Evolutionary conservation across 2,888 invertebrate species (phyloP), one percentile per base, ranked within the genome.

Genomic region (Drosophila monieri): DNA sequence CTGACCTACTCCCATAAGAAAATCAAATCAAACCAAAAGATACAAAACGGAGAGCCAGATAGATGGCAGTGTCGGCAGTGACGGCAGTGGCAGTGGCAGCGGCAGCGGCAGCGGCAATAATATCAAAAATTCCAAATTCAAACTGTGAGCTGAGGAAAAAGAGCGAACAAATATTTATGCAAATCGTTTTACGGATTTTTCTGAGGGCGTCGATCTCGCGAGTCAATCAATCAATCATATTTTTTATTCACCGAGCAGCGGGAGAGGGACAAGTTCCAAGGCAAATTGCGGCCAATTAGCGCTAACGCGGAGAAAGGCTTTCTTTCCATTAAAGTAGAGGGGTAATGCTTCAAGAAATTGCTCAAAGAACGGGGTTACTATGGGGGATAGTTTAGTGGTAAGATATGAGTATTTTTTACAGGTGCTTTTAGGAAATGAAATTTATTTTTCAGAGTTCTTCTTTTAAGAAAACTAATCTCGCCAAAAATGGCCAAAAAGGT

Each of bases 1-100:
- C 85, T 85, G 85, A 85, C 85, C 85, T 85, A 85, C 85, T 85
- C 85, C 85, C 85, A 85, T 85, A 87, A 84, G 78, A 86, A 80
- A 80, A 77, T 70, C 70, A 88, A 86, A 86, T 73, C 70, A 54
- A 58, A 73, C 56, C 51, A 59, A 44, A 74, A 27, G 14, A 70
- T 30, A 55, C 67, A 65, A 62, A 53, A 53, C 60, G 52, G 61
- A 49, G 64, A 62, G 64, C 67, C 53, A 58, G 48, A 65, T 44
- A 66, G 48, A 65, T 41, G 64, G 61, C n/a, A n/a, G n/a, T n/a
- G n/a, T n/a, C n/a, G n/a, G n/a, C n/a, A 55, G 47, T n/a, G 58
- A 53, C 44, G 51, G 27, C 27, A 27, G 27, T 9, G 27, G 27
- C 25, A 25, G 25, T 25, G 25, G 25, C 25, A 6, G 41, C 27